Evolutionary conservation across 2,888 invertebrate species (phyloP).

Genomic region (Melikaiella ostensackeni): DNA sequence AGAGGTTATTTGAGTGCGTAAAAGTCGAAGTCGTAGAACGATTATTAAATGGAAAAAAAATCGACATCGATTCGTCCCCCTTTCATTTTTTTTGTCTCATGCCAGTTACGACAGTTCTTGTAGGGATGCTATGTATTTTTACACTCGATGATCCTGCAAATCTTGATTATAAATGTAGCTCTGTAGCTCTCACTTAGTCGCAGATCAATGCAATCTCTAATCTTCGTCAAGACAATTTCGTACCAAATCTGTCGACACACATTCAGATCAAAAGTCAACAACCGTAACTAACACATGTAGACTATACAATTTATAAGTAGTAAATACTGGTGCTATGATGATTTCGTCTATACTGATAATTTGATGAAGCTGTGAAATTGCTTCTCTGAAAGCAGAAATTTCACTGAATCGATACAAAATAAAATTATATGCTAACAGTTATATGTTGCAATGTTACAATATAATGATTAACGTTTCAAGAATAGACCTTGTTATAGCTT

Average conservation of each 20-base stretch:
- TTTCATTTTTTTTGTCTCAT: background rate
- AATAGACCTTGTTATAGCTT: too few species aligned
- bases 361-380: too few species aligned
- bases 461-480: too few species aligned
- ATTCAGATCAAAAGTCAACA: background rate
- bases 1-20: background rate
- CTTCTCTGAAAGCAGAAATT: too few species aligned
- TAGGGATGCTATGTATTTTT: background rate
- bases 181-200: background rate
- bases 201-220: background rate
- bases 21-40: background rate
- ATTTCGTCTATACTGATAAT: too few species aligned
- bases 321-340: too few species aligned
- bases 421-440: too few species aligned
- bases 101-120: background rate
- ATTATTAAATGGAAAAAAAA: slow-evolving; percentile 7
- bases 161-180: background rate
- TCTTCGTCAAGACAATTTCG: slow-evolving; percentile 1
- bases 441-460: too few species aligned
- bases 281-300: background rate
- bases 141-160: background rate
- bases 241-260: background rate
- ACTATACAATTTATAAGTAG: too few species aligned
- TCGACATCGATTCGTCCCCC: slow-evolving; percentile 1
- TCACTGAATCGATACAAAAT: too few species aligned